Conservation (phyloP, 2,888 invertebrate species). For the Parascotia fuliginaria region DNA sequence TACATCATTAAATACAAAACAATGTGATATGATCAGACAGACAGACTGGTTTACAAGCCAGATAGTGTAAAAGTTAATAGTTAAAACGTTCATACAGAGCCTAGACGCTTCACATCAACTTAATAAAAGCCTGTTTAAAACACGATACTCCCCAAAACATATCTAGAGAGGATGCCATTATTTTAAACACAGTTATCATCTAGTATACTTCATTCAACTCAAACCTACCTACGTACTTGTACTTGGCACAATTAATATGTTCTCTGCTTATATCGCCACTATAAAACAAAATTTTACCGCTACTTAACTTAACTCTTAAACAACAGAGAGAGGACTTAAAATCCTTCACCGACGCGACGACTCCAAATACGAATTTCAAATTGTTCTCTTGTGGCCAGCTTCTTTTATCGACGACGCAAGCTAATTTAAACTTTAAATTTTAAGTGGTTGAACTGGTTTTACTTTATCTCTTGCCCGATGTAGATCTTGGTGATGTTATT, state of each 20-base stretch:
- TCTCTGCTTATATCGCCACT: slow-evolving; percentile 70
- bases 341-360: slow-evolving; percentile 80
- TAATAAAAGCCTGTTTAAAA: slow-evolving; percentile 22
- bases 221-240: slow-evolving; percentile 54
- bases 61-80: too few relatives aligned
- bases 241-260: slow-evolving; percentile 77
- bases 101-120: neutral
- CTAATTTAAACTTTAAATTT: slow-evolving; percentile 39
- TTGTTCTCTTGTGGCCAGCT: slow-evolving; percentile 75
- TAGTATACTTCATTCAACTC: slow-evolving; percentile 58
- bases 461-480: slow-evolving; percentile 37
- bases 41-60: too few relatives aligned
- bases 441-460: slow-evolving; percentile 18
- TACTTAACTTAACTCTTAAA: slow-evolving; percentile 76
- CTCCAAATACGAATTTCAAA: slow-evolving; percentile 83
- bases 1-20: too few relatives aligned
- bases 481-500: slow-evolving; percentile 49
- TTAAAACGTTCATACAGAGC: too few relatives aligned
- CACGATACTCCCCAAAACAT: slow-evolving; percentile 34
- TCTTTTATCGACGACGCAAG: slow-evolving; percentile 54
- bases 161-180: slow-evolving; percentile 48
- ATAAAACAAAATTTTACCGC: slow-evolving; percentile 79
- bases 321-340: slow-evolving; percentile 80
- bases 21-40: too few relatives aligned
- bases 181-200: slow-evolving; percentile 62